Evolutionary conservation across 1,140 invertebrate genomes (phyloP).

Genomic region (Rhyacophila brunnea): DNA sequence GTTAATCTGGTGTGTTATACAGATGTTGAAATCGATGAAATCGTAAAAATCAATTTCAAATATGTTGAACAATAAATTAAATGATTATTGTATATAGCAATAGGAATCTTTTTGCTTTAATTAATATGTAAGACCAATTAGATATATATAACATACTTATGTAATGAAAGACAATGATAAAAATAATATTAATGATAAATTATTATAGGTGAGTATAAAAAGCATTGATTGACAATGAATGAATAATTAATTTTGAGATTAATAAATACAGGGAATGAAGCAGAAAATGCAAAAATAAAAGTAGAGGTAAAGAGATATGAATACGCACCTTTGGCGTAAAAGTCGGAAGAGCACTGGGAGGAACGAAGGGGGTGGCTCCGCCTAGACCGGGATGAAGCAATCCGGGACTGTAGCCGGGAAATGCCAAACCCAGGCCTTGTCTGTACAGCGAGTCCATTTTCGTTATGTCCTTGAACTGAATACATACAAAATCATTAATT

Average conservation of each 20-base stretch:
- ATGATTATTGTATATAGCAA: too few species aligned
- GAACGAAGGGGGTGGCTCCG: slow-evolving; percentile 75
- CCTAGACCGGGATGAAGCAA: slow-evolving; percentile 71
- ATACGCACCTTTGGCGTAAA: slow-evolving; percentile 86
- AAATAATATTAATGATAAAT: too few species aligned
- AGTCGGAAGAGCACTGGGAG: slow-evolving; percentile 73
- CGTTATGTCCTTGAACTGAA: slow-evolving; percentile 85
- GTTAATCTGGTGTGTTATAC: too few species aligned
- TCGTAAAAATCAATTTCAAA: too few species aligned
- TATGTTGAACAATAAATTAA: too few species aligned
- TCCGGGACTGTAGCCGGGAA: slow-evolving; percentile 78
- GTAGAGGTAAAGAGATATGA: neutral
- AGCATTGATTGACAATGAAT: neutral
- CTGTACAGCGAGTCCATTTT: slow-evolving; percentile 83
- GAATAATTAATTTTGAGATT: neutral
- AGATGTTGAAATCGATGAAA: too few species aligned
- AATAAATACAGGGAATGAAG: neutral
- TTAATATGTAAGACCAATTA: too few species aligned
- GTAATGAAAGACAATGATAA: too few species aligned
- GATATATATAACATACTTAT: too few species aligned
- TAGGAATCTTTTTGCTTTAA: too few species aligned
- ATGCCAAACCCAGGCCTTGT: slow-evolving; percentile 67
- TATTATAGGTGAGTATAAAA: too few species aligned
- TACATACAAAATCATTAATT: slow-evolving; percentile 28
- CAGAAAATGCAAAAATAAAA: neutral